Evolutionary conservation across 1,140 invertebrate genomes (phyloP), one percentile per base, ranked within the genome.

Genomic region (Bradysia coprophila): DNA sequence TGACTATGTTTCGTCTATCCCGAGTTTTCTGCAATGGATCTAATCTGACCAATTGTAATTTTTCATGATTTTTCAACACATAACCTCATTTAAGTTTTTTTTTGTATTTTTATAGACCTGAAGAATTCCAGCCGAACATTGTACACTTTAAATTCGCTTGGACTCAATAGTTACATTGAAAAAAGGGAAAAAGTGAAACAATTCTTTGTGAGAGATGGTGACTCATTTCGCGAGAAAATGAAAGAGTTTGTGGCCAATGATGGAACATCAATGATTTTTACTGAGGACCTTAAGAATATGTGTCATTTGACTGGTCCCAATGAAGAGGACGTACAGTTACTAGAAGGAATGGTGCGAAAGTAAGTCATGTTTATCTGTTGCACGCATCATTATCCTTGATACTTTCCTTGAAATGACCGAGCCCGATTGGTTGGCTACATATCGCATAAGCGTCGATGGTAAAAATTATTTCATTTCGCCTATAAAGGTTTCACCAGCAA

Each of bases 231-330:
- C 39, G 36, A 46, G 0, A 78, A 80, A 64, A 83, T 86, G 78
- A 53, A 45, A 13, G 69, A 75, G 33, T 76, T 71, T 57, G 52
- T 70, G 6, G 51, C 68, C 9, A 52, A 61, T 13, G 40, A 40
- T 16, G 53, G 68, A 0, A 65, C 71, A 38, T 71, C 67, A 45
- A 72, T 83, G 65, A 70, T 88, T 46, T 88, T 87, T 50, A 85
- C 81, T 6, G 83, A 87, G 62, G 85, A 89, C 62, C 60, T 89
- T 5, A 87, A 87, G 55, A 80, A 81, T 52, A 79, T 87, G 69
- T 54, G 82, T 8, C 75, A 85, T 54, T 55, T 87, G 22, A 64
- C 68, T 13, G 67, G 77, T 39, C 65, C 68, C 32, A 62, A 54
- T 13, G 58, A 64, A 10, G 52, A 69, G 37, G 80, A 88, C 56